These are phyloP conservation scores for Oceanodroma leucorhoa DNA, from an alignment of 2,797 vertebrate species.

Conservation along the genomic window DNA sequence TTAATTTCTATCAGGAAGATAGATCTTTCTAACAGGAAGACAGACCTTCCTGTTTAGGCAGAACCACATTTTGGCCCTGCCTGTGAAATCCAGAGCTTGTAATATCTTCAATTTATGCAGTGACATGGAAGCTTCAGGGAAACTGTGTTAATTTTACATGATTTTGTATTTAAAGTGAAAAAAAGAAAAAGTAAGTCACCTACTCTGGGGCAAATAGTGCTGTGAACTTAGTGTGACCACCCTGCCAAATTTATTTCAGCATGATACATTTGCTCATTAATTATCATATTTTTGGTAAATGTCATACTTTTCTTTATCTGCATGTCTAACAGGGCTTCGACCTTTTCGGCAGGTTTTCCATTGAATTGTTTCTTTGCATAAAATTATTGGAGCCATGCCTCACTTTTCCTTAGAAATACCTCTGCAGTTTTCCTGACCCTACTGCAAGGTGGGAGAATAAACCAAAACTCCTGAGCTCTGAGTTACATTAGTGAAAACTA, in stretches of 20 bases:
- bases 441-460: not conserved
- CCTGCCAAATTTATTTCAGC: not conserved
- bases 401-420: slow-evolving; percentile 19
- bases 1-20: not conserved
- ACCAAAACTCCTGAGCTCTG: slow-evolving; percentile 1
- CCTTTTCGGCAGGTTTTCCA: not conserved
- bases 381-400: not conserved
- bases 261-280: not conserved
- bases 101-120: not conserved
- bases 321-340: not conserved
- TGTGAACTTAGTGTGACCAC: not conserved
- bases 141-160: not conserved
- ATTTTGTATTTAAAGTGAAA: not conserved
- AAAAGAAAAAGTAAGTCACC: not conserved
- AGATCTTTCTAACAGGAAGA: too few relatives aligned
- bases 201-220: not conserved
- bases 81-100: not conserved
- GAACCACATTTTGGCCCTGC: not conserved
- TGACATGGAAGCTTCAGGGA: not conserved
- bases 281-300: slow-evolving; percentile 9
- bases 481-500: not conserved
- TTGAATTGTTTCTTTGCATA: not conserved
- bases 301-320: not conserved
- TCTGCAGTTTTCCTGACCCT: not conserved
- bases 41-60: not conserved